Conservation (phyloP, 2,113 vertebrate genomes). For the Scortum barcoo region DNA sequence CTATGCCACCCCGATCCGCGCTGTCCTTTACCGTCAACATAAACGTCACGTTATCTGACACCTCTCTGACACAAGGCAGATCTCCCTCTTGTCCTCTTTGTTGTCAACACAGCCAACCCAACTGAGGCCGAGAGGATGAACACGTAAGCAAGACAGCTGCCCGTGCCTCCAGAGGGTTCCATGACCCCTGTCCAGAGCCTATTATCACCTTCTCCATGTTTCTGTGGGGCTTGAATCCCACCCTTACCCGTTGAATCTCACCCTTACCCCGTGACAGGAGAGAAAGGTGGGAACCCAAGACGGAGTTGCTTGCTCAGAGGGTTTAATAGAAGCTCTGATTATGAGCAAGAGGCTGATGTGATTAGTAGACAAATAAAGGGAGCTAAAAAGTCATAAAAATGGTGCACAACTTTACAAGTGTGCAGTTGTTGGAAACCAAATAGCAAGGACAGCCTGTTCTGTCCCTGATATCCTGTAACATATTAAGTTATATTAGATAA, state of each 20-base stretch:
- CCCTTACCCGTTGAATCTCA: conserved; percentile 8
- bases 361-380: conserved; percentile 39
- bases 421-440: conserved; percentile 22
- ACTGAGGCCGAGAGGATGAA: conserved; percentile 37
- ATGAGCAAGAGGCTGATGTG: conserved; percentile 39
- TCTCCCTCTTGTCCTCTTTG: conserved; percentile 57
- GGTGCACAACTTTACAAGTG: conserved; percentile 20
- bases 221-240: conserved; percentile 47
- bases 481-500: too few relatives aligned
- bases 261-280: conserved; percentile 21
- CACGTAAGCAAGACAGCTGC: conserved; percentile 65
- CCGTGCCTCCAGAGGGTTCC: conserved; percentile 30
- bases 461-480: too few relatives aligned
- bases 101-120: conserved; percentile 50
- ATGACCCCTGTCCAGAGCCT: conserved; percentile 65
- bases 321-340: conserved; percentile 43
- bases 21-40: conserved; percentile 34
- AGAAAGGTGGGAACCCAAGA: conserved; percentile 59
- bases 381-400: conserved; percentile 34
- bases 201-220: conserved; percentile 78
- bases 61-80: conserved; percentile 46
- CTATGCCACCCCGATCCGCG: conserved; percentile 21
- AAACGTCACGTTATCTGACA: conserved; percentile 51
- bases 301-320: conserved; percentile 16
- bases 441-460: conserved; percentile 19